phyloP scores from a whole-genome alignment of 1,140 invertebrate species.

The Ectropis grisescens region DNA sequence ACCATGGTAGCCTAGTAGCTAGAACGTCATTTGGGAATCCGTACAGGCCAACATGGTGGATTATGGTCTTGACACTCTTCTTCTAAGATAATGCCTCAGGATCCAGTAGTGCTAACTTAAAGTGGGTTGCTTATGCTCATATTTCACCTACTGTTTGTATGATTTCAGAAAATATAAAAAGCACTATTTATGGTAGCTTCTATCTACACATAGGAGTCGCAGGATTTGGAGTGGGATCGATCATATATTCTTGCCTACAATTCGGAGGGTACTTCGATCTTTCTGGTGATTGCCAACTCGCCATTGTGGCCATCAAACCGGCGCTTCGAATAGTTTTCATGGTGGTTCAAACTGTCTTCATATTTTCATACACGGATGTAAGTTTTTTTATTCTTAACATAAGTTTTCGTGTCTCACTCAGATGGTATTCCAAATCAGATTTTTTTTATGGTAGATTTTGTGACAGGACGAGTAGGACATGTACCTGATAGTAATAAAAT shows the following conservation, averaged over 20 bases:
- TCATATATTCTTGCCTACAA: conserved; percentile 79
- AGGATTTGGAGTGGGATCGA: conserved; percentile 77
- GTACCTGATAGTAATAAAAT: no score
- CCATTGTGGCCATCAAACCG: conserved; percentile 72
- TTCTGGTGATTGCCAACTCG: conserved; percentile 68
- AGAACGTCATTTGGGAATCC: no score
- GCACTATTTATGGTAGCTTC: conserved; percentile 68
- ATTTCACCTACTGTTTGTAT: no score
- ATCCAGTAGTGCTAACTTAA: no score
- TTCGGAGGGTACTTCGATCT: conserved; percentile 76
- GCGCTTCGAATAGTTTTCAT: conserved; percentile 72
- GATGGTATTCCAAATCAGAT: conserved; percentile 1
- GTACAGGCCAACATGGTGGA: no score
- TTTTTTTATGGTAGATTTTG: no score
- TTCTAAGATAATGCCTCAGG: no score
- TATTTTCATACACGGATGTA: conserved; percentile 77
- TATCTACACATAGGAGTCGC: conserved; percentile 76
- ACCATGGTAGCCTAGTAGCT: no score
- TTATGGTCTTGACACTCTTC: no score
- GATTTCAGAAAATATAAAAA: conserved; percentile 32
- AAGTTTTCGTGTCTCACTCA: neutral
- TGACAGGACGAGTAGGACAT: no score
- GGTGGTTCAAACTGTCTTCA: conserved; percentile 77
- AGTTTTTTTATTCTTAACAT: conserved; percentile 27
- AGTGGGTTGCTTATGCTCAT: no score